phyloP scores from a whole-genome alignment of 2,888 invertebrate genomes.

The Sinelater perroti region DNA sequence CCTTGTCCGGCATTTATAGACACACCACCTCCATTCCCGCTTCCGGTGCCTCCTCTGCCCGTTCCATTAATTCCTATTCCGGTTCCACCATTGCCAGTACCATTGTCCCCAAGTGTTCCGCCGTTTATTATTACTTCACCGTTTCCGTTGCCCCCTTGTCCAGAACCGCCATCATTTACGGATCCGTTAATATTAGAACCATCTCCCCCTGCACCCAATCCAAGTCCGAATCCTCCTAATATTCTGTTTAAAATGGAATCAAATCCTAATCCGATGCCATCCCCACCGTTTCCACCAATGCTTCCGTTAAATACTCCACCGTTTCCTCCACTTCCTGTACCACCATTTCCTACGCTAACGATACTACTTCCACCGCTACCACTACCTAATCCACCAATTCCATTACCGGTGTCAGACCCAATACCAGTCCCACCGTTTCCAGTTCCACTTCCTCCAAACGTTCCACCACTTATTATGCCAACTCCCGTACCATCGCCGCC shows the following conservation, averaged over 20 bases:
- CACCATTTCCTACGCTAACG: background rate
- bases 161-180: background rate
- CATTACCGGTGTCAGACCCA: background rate
- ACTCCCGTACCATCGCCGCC: background rate
- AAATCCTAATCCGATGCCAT: background rate
- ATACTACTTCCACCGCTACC: background rate
- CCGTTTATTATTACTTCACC: background rate
- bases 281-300: background rate
- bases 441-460: background rate
- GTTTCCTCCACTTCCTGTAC: background rate
- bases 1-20: background rate
- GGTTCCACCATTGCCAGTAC: background rate
- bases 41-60: background rate
- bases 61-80: background rate
- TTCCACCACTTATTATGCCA: background rate
- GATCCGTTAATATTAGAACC: background rate
- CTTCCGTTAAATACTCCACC: background rate
- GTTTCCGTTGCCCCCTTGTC: background rate
- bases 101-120: background rate
- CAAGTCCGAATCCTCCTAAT: background rate
- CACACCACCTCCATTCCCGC: background rate
- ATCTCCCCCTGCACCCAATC: conserved; percentile 1
- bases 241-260: background rate
- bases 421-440: background rate
- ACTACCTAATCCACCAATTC: background rate